phyloP scores from a whole-genome alignment of 2,113 vertebrate species.

The Dascyllus trimaculatus region DNA sequence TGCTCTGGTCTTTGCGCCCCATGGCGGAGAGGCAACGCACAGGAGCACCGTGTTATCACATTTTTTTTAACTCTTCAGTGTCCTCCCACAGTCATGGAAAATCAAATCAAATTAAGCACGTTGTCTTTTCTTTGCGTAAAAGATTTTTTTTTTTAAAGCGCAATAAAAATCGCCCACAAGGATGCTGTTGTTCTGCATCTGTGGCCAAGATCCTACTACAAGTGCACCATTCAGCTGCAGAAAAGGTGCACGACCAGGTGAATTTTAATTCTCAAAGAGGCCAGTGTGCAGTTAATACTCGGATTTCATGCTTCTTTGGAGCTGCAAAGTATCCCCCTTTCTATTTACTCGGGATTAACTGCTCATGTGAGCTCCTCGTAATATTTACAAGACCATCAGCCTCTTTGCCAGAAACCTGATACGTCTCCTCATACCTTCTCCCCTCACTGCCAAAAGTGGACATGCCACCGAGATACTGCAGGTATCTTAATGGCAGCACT shows the following conservation, averaged over 20 bases:
- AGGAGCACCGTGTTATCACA: constrained; percentile 10
- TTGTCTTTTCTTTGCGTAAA: background rate
- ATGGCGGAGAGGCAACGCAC: constrained; percentile 34
- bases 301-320: constrained; percentile 19
- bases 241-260: background rate
- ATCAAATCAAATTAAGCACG: background rate
- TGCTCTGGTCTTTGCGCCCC: constrained; percentile 53
- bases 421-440: no score
- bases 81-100: background rate
- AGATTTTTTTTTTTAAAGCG: no score
- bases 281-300: background rate
- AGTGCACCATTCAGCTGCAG: constrained; percentile 1
- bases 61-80: constrained; percentile 26
- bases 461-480: background rate
- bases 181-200: no score
- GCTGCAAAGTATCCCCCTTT: background rate
- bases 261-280: constrained; percentile 7
- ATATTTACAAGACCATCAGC: background rate
- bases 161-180: no score
- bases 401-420: background rate
- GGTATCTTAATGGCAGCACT: background rate
- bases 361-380: background rate
- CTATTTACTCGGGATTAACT: constrained; percentile 15
- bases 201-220: background rate
- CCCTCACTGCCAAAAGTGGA: no score